Percentiles rank a stretch among this genome's conserved stretches.
Evolutionary conservation across 2,888 invertebrate genomes (phyloP).

Genomic region (Neoaliturus tenellus): DNA sequence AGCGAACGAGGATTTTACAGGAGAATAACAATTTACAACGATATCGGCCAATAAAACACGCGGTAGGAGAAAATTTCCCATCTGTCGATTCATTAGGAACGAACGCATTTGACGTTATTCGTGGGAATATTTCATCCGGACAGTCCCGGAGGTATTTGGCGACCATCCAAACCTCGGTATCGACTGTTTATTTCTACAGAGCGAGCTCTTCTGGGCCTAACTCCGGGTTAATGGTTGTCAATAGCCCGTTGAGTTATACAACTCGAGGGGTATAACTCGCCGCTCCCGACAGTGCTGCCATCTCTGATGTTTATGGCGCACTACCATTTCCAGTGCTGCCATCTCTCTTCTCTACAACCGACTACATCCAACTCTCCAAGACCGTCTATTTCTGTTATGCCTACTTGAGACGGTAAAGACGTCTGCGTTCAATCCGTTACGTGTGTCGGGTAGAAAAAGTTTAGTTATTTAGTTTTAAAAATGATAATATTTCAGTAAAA

Average conservation of each 20-base stretch:
- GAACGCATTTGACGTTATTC: background rate
- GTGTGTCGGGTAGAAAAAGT: background rate
- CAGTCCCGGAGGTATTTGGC: background rate
- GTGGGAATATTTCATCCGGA: background rate
- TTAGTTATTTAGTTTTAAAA: background rate
- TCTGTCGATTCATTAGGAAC: constrained; percentile 4
- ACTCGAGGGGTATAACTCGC: background rate
- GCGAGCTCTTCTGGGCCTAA: background rate
- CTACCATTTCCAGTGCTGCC: background rate
- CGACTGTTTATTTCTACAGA: background rate
- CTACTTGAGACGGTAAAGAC: constrained; percentile 24
- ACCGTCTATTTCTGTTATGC: constrained; percentile 5
- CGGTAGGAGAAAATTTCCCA: background rate
- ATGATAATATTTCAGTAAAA: too few species aligned
- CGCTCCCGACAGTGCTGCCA: constrained; percentile 30
- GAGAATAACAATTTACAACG: background rate
- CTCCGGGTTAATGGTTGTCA: constrained; percentile 35
- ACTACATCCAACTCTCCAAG: background rate
- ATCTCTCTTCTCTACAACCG: background rate
- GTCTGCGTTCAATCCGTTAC: background rate
- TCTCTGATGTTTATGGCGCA: constrained; percentile 44
- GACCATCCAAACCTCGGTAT: background rate
- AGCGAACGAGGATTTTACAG: background rate
- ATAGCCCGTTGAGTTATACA: constrained; percentile 39
- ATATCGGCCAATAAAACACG: background rate